These are phyloP conservation scores for Cheilosia urbana DNA, from an alignment of 2,888 invertebrate genomes.

Conservation along the genomic window DNA sequence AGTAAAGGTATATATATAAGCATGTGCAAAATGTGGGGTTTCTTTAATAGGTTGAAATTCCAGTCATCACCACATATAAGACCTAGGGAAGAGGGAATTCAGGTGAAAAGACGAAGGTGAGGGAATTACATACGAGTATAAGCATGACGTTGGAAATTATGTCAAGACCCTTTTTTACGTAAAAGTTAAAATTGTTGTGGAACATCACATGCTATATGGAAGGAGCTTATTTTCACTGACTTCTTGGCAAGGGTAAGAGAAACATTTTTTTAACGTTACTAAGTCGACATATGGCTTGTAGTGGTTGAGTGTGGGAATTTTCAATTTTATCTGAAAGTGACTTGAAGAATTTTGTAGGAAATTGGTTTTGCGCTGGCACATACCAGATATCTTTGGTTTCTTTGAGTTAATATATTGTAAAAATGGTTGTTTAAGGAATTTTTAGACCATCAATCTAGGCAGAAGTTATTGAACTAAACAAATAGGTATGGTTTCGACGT, in stretches of 20 bases:
- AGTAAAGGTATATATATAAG: not conserved
- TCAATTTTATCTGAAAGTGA: constrained; percentile 15
- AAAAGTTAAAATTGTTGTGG: constrained; percentile 37
- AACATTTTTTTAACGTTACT: constrained; percentile 30
- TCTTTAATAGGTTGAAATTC: constrained; percentile 37
- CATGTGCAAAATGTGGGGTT: constrained; percentile 1
- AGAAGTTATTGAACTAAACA: no score
- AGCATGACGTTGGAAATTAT: not conserved
- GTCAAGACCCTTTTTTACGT: constrained; percentile 21
- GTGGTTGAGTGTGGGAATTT: constrained; percentile 38
- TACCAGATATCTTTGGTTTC: not conserved
- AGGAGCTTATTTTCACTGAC: not conserved
- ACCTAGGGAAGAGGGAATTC: not conserved
- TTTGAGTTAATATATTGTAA: no score
- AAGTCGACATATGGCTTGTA: constrained; percentile 39
- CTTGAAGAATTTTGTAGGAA: constrained; percentile 14
- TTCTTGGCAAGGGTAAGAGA: constrained; percentile 2
- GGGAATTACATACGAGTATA: no score
- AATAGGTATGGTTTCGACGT: no score
- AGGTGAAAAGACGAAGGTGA: not conserved
- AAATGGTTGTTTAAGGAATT: no score
- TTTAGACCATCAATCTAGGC: no score
- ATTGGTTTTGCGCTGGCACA: constrained; percentile 13
- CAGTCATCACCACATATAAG: constrained; percentile 12
- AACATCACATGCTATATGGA: not conserved